These are phyloP conservation scores for Podarcis siculus DNA, from an alignment of 2,797 vertebrate genomes.

Conservation along the genomic window DNA sequence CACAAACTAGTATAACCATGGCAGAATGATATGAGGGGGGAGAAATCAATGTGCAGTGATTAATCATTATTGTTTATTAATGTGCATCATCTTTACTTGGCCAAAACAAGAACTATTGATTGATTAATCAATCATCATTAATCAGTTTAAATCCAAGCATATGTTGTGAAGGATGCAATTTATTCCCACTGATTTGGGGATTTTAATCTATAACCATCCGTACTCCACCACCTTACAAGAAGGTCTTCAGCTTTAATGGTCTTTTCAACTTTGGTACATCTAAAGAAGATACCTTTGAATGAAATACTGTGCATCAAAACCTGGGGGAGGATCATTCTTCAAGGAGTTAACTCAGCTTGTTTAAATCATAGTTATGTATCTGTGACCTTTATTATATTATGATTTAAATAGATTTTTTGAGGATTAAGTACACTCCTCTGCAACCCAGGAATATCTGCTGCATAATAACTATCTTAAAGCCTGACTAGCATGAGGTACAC, in stretches of 20 bases:
- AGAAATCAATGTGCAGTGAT: too few species aligned
- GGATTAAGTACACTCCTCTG: conserved; percentile 60
- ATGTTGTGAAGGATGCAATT: not conserved
- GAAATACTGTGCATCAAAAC: conserved; percentile 13
- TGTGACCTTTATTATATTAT: conserved; percentile 63
- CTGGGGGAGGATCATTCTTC: conserved; percentile 45
- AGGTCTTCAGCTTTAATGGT: not conserved
- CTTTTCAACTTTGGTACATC: not conserved
- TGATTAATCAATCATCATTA: too few species aligned
- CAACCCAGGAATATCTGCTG: conserved; percentile 33
- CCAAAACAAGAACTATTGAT: too few species aligned
- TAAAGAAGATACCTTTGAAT: conserved; percentile 45
- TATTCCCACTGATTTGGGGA: not conserved
- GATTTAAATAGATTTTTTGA: conserved; percentile 55
- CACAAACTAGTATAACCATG: too few species aligned
- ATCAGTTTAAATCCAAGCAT: conserved; percentile 3
- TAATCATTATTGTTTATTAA: not conserved
- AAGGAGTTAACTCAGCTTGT: conserved; percentile 52
- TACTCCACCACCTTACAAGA: not conserved
- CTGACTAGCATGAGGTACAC: conserved; percentile 54
- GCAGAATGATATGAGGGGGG: too few species aligned
- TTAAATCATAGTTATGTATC: conserved; percentile 67
- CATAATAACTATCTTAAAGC: conserved; percentile 46
- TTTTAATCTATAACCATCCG: too few species aligned
- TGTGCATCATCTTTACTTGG: not conserved